Conservation (phyloP, 1,140 invertebrate species). For the Dufourea novaeangliae region DNA sequence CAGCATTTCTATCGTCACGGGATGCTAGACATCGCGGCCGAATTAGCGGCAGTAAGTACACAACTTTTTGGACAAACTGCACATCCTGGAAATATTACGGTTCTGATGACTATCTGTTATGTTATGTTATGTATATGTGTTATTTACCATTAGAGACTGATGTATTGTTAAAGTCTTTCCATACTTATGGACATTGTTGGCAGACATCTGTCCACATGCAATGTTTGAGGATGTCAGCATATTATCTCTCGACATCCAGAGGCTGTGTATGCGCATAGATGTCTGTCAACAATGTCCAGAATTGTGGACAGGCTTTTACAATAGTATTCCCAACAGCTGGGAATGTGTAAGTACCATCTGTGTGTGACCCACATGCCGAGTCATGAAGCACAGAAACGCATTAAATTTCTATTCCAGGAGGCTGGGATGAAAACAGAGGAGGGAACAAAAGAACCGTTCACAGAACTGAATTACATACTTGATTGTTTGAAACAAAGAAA, state of each 20-base stretch:
- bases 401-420: slow-evolving; percentile 82
- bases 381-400: background rate
- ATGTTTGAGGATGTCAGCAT: too few species aligned
- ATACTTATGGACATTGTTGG: too few species aligned
- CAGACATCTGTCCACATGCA: too few species aligned
- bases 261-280: too few species aligned
- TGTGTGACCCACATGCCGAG: background rate
- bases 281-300: too few species aligned
- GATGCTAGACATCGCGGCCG: slow-evolving; percentile 93
- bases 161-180: too few species aligned
- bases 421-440: slow-evolving; percentile 87
- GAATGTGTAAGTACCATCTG: too few species aligned
- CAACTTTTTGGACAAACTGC: background rate
- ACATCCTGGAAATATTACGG: background rate
- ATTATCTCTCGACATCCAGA: too few species aligned
- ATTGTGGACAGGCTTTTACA: too few species aligned
- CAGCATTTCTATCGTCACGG: slow-evolving; percentile 98
- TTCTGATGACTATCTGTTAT: background rate
- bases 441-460: slow-evolving; percentile 90
- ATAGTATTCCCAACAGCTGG: too few species aligned
- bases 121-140: too few species aligned
- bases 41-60: slow-evolving; percentile 85
- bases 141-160: too few species aligned
- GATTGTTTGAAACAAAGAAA: slow-evolving; percentile 90
- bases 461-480: slow-evolving; percentile 92